These are phyloP conservation scores for Drosophila pegasa DNA, from an alignment of 2,888 invertebrate species.

Conservation along the genomic window DNA sequence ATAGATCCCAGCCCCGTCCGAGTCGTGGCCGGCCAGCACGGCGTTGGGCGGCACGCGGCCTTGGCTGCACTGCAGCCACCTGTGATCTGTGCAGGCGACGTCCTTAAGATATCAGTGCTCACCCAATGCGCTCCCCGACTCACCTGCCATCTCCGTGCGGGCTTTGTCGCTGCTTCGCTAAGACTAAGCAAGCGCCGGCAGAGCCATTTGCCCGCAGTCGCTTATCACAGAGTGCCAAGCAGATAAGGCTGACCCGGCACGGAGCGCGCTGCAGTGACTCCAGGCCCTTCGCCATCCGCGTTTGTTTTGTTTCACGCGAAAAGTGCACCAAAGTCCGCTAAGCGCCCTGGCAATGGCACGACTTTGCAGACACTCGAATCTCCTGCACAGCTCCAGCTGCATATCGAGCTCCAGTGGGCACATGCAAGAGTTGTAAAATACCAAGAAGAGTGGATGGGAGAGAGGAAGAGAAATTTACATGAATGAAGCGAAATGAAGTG, in stretches of 20 bases:
- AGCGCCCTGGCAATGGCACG: neutral
- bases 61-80: conserved; percentile 85
- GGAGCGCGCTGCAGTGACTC: too few species aligned
- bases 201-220: conserved; percentile 13
- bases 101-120: conserved; percentile 82
- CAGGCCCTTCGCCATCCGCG: conserved; percentile 15
- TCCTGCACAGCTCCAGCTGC: neutral
- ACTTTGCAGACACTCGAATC: neutral
- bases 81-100: conserved; percentile 75
- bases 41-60: conserved; percentile 83
- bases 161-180: neutral
- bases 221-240: conserved; percentile 29
- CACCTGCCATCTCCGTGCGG: conserved; percentile 33
- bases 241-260: conserved; percentile 37
- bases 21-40: conserved; percentile 88
- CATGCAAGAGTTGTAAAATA: too few species aligned
- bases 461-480: neutral
- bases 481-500: neutral
- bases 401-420: too few species aligned
- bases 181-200: conserved; percentile 3
- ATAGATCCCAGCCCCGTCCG: conserved; percentile 90
- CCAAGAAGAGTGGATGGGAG: too few species aligned
- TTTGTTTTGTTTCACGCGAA: conserved; percentile 41
- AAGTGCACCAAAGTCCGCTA: conserved; percentile 29
- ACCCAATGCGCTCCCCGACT: conserved; percentile 85